Conservation (phyloP, 2,888 invertebrate species). For the Hemithea aestivaria region DNA sequence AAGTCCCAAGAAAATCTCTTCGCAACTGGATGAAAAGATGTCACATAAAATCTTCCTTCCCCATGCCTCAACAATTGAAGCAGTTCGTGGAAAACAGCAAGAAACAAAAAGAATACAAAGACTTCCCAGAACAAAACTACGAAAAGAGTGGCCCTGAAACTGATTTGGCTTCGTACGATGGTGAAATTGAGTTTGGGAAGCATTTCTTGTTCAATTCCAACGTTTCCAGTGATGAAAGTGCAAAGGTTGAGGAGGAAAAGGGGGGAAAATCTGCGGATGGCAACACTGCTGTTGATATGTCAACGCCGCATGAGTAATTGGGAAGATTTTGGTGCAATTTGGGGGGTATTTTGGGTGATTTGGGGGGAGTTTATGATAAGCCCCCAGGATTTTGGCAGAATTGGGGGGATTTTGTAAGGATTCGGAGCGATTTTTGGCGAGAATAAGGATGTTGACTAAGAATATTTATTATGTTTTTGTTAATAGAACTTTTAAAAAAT, state of each 20-base stretch:
- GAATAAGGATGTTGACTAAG: no score
- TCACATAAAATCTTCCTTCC: slow-evolving; percentile 79
- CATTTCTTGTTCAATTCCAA: slow-evolving; percentile 54
- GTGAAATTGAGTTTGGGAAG: slow-evolving; percentile 63
- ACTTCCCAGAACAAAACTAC: slow-evolving; percentile 32
- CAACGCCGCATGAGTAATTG: slow-evolving; percentile 53
- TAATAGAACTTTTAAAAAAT: no score
- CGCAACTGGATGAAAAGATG: slow-evolving; percentile 82
- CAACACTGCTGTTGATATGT: slow-evolving; percentile 56
- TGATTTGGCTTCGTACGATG: slow-evolving; percentile 37
- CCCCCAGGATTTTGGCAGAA: no score
- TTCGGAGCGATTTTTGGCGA: no score
- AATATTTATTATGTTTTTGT: no score
- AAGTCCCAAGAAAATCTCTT: slow-evolving; percentile 79
- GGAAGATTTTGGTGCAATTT: no score
- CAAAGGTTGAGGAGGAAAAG: slow-evolving; percentile 34
- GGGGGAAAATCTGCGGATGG: slow-evolving; percentile 37
- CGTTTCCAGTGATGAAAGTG: slow-evolving; percentile 56
- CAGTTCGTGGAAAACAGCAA: slow-evolving; percentile 78
- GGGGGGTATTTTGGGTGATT: no score
- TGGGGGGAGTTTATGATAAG: no score
- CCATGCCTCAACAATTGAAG: slow-evolving; percentile 78
- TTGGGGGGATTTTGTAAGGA: no score
- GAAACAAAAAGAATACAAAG: slow-evolving; percentile 63
- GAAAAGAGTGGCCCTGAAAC: slow-evolving; percentile 47